These are phyloP conservation scores for Poeciliopsis presidionis DNA, from an alignment of 2,797 vertebrate genomes.

Conservation along the genomic window DNA sequence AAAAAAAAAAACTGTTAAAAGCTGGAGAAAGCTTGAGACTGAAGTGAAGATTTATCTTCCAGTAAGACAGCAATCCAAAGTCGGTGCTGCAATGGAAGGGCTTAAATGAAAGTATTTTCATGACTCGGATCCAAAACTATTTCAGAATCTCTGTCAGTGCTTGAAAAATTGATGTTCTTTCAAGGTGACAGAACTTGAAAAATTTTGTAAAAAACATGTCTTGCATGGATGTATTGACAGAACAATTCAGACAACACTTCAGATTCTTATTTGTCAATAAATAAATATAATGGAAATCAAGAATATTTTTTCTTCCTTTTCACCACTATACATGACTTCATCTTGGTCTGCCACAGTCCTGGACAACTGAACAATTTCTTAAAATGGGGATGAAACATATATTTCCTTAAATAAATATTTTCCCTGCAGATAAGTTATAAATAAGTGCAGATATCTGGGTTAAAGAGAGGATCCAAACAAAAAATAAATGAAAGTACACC, in stretches of 20 bases:
- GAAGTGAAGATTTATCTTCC: not conserved
- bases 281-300: not conserved
- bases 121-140: not conserved
- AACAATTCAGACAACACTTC: not conserved
- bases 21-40: not conserved
- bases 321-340: not conserved
- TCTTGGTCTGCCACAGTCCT: not conserved
- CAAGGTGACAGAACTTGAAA: not conserved
- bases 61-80: not conserved
- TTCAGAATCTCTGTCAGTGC: not conserved
- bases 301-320: not conserved
- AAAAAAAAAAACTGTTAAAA: not conserved
- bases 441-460: not conserved
- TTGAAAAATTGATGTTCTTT: not conserved
- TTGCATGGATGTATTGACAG: not conserved
- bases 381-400: not conserved
- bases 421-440: not conserved
- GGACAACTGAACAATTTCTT: not conserved
- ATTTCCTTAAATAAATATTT: not conserved
- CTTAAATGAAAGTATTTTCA: not conserved
- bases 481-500: not conserved
- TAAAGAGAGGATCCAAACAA: not conserved
- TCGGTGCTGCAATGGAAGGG: not conserved
- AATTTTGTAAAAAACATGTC: not conserved
- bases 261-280: not conserved